These are phyloP conservation scores for Coryphaenoides rupestris DNA, from an alignment of 2,113 vertebrate species.

Conservation along the genomic window DNA sequence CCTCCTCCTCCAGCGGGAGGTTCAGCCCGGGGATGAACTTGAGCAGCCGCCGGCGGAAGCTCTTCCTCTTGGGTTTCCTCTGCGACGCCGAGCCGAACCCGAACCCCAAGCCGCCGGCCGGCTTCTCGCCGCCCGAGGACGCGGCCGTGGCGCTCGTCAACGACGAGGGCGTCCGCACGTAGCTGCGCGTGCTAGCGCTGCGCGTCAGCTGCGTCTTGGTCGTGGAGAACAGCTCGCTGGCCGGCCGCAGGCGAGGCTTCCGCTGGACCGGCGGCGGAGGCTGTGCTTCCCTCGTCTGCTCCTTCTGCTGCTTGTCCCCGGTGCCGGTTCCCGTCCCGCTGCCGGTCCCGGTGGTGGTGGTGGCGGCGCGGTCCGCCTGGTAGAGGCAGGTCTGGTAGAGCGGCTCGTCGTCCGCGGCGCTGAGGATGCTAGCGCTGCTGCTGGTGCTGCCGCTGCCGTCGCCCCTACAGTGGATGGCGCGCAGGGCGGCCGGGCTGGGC, in stretches of 20 bases:
- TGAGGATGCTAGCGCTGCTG: slow-evolving; percentile 76
- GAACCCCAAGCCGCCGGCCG: slow-evolving; percentile 44
- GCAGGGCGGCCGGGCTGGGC: slow-evolving; percentile 67
- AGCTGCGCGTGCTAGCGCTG: slow-evolving; percentile 86
- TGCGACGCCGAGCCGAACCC: slow-evolving; percentile 66
- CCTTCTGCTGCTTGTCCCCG: too few species aligned
- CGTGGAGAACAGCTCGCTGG: slow-evolving; percentile 64
- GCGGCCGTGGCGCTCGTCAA: neutral
- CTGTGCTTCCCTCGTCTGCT: slow-evolving; percentile 6
- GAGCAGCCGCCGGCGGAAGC: slow-evolving; percentile 84
- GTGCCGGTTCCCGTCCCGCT: neutral
- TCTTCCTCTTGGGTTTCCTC: slow-evolving; percentile 83
- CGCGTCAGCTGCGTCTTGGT: slow-evolving; percentile 68
- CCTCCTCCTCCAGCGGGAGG: slow-evolving; percentile 90
- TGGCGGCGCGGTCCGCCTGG: slow-evolving; percentile 38
- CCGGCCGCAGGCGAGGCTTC: slow-evolving; percentile 53
- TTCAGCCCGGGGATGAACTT: slow-evolving; percentile 96
- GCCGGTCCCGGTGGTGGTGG: slow-evolving; percentile 3
- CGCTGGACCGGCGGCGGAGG: slow-evolving; percentile 9
- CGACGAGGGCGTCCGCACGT: slow-evolving; percentile 42
- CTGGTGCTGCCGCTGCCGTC: slow-evolving; percentile 57
- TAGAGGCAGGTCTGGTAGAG: slow-evolving; percentile 91
- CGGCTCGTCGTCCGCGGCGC: slow-evolving; percentile 76
- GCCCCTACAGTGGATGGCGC: slow-evolving; percentile 57
- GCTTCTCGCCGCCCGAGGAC: slow-evolving; percentile 46